A percentile compares a stretch with the other conserved stretches of the same genome.
These are phyloP conservation scores for Tetrao urogallus DNA, from an alignment of 2,113 vertebrate species.

Conservation along the genomic window DNA sequence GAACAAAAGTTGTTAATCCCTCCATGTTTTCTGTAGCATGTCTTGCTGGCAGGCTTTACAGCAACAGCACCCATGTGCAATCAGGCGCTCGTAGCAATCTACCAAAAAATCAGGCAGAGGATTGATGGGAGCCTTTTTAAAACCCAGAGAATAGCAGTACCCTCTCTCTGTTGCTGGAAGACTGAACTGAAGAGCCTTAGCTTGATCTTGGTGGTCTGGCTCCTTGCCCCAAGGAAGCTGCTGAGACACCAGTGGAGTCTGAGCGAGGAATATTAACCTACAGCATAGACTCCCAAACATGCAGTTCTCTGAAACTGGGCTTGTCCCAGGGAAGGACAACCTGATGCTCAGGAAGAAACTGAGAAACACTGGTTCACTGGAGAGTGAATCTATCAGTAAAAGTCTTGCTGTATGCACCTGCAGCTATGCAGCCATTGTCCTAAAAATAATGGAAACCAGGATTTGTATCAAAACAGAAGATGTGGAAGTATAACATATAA, in stretches of 20 bases:
- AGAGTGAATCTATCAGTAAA: not conserved
- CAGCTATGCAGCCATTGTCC: not conserved
- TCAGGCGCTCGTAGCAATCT: not conserved
- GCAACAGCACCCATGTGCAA: not conserved
- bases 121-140: not conserved
- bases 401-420: not conserved
- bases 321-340: not conserved
- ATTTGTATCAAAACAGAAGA: not conserved
- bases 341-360: not conserved
- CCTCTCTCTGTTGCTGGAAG: not conserved
- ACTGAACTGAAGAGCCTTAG: not conserved
- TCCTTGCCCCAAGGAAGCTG: not conserved
- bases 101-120: not conserved
- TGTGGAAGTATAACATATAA: not conserved
- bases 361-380: not conserved
- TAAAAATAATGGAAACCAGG: not conserved
- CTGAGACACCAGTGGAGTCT: not conserved
- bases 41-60: not conserved
- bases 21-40: not conserved
- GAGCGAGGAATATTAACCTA: not conserved
- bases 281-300: not conserved
- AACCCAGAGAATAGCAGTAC: not conserved
- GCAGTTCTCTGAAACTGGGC: rapidly evolving
- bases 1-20: not conserved
- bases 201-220: not conserved